phyloP scores from a whole-genome alignment of 2,888 invertebrate genomes.

The Drosophila melanocephala region DNA sequence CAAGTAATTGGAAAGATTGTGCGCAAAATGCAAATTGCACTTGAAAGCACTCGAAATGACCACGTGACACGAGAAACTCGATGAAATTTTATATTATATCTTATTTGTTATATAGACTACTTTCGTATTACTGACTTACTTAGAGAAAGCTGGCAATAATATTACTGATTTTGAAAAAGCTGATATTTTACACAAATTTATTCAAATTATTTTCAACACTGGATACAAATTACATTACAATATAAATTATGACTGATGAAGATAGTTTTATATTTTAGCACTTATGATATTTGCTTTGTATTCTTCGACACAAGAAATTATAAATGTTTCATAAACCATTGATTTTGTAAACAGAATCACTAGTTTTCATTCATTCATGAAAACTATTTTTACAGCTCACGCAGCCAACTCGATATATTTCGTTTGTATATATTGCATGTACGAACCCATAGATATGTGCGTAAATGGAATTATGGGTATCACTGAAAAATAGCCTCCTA shows the following conservation, averaged over 20 bases:
- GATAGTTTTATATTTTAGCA: neutral
- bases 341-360: neutral
- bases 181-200: neutral
- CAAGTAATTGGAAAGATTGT: slow-evolving; percentile 3
- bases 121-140: neutral
- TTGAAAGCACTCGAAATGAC: neutral
- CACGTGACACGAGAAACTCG: slow-evolving; percentile 7
- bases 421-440: slow-evolving; percentile 1
- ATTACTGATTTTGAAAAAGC: neutral
- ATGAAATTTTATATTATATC: neutral
- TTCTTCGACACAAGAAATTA: neutral
- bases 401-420: neutral
- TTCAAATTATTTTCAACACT: neutral
- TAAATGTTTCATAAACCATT: neutral
- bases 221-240: neutral
- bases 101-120: neutral
- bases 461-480: slow-evolving; percentile 19
- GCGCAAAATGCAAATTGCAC: neutral
- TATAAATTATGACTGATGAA: neutral
- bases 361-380: neutral
- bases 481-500: slow-evolving; percentile 28
- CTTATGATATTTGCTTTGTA: neutral
- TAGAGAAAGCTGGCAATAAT: neutral
- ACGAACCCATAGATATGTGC: neutral
- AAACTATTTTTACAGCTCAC: neutral